A percentile compares a stretch with the other conserved stretches of the same genome.
Evolutionary conservation across 2,113 vertebrate genomes (phyloP).

Genomic region (Cyanoramphus novaezelandiae): DNA sequence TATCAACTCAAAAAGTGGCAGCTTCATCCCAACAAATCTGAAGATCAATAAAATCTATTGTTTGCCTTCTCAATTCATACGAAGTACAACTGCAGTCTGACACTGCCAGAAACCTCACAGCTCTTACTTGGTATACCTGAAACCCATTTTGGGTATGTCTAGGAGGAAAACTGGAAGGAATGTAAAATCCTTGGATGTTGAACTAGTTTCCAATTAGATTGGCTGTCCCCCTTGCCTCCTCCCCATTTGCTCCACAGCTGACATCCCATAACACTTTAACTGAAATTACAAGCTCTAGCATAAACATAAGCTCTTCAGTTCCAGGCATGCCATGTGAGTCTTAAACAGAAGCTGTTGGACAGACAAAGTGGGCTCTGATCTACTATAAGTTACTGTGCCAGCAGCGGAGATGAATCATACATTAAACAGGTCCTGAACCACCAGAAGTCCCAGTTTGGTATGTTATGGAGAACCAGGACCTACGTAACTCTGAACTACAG

Average conservation of each 20-base stretch:
- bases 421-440: not conserved
- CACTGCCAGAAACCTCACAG: not conserved
- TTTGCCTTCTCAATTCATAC: not conserved
- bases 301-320: not conserved
- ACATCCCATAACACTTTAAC: not conserved
- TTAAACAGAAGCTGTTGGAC: not conserved
- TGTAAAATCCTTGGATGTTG: not conserved
- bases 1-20: not conserved
- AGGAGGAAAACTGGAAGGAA: not conserved
- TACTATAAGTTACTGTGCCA: not conserved
- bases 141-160: not conserved
- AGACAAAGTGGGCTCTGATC: not conserved
- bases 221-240: not conserved
- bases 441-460: not conserved
- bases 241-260: not conserved
- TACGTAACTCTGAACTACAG: not conserved
- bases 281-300: not conserved
- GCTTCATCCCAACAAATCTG: not conserved
- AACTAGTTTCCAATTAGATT: not conserved
- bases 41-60: not conserved
- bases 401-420: not conserved
- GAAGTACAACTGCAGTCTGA: not conserved
- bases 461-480: not conserved
- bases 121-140: not conserved
- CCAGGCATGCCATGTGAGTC: not conserved